These are phyloP conservation scores for Cisticola juncidis DNA, from an alignment of 2,113 vertebrate species.

Conservation along the genomic window DNA sequence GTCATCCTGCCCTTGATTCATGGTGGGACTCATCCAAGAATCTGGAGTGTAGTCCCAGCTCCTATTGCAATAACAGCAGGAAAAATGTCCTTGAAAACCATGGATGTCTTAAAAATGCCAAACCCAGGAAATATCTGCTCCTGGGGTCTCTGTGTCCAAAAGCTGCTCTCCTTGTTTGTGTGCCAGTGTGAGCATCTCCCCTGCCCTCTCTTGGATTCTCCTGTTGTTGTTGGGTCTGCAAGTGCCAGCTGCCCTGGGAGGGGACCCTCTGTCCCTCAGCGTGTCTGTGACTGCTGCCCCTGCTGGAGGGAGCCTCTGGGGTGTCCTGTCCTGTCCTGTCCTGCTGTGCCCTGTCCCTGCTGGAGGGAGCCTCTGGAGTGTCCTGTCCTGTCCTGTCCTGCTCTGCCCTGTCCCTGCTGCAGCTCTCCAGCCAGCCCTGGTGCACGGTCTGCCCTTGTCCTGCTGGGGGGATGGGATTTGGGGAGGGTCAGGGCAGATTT, in stretches of 20 bases:
- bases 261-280: rapidly evolving
- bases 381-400: not conserved
- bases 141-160: rapidly evolving
- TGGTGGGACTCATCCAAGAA: not conserved
- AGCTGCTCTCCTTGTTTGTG: not conserved
- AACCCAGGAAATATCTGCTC: not conserved
- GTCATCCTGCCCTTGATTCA: not conserved
- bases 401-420: not conserved
- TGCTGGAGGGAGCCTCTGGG: rapidly evolving
- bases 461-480: rapidly evolving
- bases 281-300: rapidly evolving
- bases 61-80: not conserved
- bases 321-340: too few relatives aligned
- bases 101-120: rapidly evolving
- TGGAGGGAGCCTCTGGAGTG: rapidly evolving
- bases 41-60: not conserved
- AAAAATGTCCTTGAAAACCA: not conserved
- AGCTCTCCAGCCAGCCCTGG: rapidly evolving
- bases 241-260: rapidly evolving
- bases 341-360: too few relatives aligned
- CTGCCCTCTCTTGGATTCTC: rapidly evolving
- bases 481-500: not conserved
- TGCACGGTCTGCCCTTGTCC: rapidly evolving
- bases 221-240: rapidly evolving
- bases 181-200: not conserved